Evolutionary conservation across 2,888 invertebrate genomes (phyloP), one percentile per base, ranked within the genome.

Genomic region (Seladonia tumulorum): DNA sequence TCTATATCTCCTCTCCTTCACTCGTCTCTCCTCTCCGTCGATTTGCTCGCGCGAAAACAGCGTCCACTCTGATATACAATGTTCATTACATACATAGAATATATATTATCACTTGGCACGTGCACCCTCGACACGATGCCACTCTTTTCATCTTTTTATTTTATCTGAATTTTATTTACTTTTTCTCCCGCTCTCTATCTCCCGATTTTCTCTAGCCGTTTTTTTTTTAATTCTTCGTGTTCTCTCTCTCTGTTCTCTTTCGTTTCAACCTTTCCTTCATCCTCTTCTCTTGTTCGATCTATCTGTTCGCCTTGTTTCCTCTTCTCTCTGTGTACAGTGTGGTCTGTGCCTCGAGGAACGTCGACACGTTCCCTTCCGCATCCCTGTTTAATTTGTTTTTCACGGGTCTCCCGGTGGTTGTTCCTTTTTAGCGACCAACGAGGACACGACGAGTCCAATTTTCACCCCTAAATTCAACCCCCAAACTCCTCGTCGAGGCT

Each of bases 101-200:
- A 88, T 87, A 86, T 90, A 89, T 68, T 90, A 90, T 90, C 90
- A 90, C 90, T 90, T 90, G 90, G 91, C 91, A 91, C 91, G 90
- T 91, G 90, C 91, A 91, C 83, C 87, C 49, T 86, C 83, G 81
- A 87, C 90, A 91, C 90, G 90, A 88, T 87, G 91, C 91, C 91
- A 90, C 89, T 78, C 87, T 90, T 66, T 39, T 68, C 68, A 68
- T 42, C 39, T 29, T 81, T 81, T 79, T 73, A 16, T 22, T 39
- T 60, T 73, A 49, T 73, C 18, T 74, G 35, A 68, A 68, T 68
- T 68, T 35, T 68, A 68, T 68, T 68, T 68, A 68, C 68, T 68
- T 42, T 29, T 66, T 4, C 60, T 25, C 29, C 29, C 42, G 12
- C 68, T 39, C 39, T 68, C 22, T 35, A 10, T 39, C 35, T 35